phyloP scores from a whole-genome alignment of 2,888 invertebrate species.

The Blomia tropicalis region DNA sequence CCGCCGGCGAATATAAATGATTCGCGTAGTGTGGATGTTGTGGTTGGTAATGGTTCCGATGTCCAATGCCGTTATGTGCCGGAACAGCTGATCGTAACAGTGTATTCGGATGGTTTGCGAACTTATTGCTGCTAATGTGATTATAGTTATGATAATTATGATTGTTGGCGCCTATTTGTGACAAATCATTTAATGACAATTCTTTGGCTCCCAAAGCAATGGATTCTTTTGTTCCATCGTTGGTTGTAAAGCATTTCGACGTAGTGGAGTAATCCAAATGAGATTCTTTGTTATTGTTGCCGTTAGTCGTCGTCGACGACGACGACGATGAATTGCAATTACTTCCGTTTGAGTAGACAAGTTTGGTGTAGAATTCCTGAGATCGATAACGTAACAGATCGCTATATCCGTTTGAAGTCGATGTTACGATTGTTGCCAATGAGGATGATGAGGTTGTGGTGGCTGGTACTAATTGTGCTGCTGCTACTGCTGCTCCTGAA shows the following conservation, averaged over 20 bases:
- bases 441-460: neutral
- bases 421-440: neutral
- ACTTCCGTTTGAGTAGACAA: neutral
- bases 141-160: neutral
- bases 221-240: neutral
- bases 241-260: no score
- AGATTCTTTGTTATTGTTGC: neutral
- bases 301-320: neutral
- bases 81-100: neutral
- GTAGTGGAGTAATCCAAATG: neutral
- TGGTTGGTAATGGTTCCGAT: neutral
- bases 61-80: neutral
- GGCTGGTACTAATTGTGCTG: neutral
- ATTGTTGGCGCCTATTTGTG: neutral
- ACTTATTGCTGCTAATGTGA: no score
- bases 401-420: neutral
- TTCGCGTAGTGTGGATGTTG: neutral
- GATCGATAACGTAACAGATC: slow-evolving; percentile 15
- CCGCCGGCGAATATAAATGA: neutral
- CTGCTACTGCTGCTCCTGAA: neutral
- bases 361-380: slow-evolving; percentile 15
- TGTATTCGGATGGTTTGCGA: neutral
- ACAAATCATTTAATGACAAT: neutral
- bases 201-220: neutral
- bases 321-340: neutral